These are phyloP conservation scores for Coleophora deauratella DNA, from an alignment of 2,888 invertebrate species.

Conservation along the genomic window DNA sequence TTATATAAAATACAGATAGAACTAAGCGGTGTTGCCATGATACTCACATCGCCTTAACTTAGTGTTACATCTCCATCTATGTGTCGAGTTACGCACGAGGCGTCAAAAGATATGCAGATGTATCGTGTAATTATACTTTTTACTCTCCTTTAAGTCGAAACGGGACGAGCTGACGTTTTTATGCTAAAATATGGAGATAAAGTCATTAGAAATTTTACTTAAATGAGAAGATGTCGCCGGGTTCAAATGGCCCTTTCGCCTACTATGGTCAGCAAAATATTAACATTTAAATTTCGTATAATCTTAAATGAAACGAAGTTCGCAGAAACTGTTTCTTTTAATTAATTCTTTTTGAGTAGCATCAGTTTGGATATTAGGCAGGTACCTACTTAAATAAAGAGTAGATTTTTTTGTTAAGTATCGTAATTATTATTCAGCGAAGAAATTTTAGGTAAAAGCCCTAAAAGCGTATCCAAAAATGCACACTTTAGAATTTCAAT, in stretches of 20 bases:
- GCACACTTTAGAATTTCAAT: too few relatives aligned
- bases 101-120: constrained; percentile 66
- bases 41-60: too few relatives aligned
- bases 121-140: constrained; percentile 26
- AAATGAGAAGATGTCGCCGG: constrained; percentile 56
- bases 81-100: constrained; percentile 45
- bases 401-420: too few relatives aligned
- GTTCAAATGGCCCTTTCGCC: constrained; percentile 34
- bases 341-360: constrained; percentile 12
- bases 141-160: constrained; percentile 40
- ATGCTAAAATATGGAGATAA: constrained; percentile 70
- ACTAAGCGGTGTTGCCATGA: too few relatives aligned
- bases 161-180: constrained; percentile 53
- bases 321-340: constrained; percentile 19
- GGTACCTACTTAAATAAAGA: too few relatives aligned
- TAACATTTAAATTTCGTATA: constrained; percentile 35
- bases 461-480: too few relatives aligned
- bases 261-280: constrained; percentile 50
- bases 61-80: constrained; percentile 36
- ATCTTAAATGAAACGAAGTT: constrained; percentile 21
- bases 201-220: constrained; percentile 65
- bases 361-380: background rate
- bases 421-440: too few relatives aligned
- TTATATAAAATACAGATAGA: too few relatives aligned
- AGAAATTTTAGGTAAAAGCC: too few relatives aligned